Percentiles rank a stretch among this genome's conserved stretches.
Evolutionary conservation across 2,797 vertebrate species (phyloP).

Genomic region (Anguilla marmorata): DNA sequence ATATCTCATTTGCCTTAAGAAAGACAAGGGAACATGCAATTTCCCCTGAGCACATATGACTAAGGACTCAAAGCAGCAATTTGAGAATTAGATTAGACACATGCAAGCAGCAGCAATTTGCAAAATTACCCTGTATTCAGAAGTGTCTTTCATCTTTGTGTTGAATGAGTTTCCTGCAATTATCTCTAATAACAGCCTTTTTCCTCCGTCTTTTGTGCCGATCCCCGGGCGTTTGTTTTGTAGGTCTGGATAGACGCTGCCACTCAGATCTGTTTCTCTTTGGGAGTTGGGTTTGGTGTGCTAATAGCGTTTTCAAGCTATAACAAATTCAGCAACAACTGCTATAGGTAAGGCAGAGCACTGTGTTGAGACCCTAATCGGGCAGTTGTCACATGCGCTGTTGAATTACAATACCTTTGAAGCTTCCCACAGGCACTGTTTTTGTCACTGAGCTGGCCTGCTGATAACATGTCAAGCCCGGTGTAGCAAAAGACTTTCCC

Average conservation of each 20-base stretch:
- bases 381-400: slow-evolving; percentile 23
- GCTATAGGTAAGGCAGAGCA: slow-evolving; percentile 76
- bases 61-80: slow-evolving; percentile 69
- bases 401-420: slow-evolving; percentile 62
- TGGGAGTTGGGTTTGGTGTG: slow-evolving; percentile 90
- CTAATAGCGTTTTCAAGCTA: slow-evolving; percentile 93
- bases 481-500: neutral
- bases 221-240: slow-evolving; percentile 69
- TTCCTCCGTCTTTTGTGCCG: slow-evolving; percentile 72
- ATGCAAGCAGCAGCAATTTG: slow-evolving; percentile 81
- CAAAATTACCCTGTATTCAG: slow-evolving; percentile 86
- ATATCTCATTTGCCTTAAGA: slow-evolving; percentile 49
- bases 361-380: slow-evolving; percentile 28
- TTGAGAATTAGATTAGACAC: slow-evolving; percentile 83
- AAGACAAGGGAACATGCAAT: slow-evolving; percentile 49
- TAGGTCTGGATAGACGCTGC: slow-evolving; percentile 94
- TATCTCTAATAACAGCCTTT: slow-evolving; percentile 85
- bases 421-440: slow-evolving; percentile 52
- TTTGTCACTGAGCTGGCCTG: slow-evolving; percentile 54
- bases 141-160: slow-evolving; percentile 84
- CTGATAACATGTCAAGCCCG: slow-evolving; percentile 16
- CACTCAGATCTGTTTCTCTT: slow-evolving; percentile 93
- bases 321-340: slow-evolving; percentile 94
- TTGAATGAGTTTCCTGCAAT: slow-evolving; percentile 90
- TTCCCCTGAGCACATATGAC: slow-evolving; percentile 49